Evolutionary conservation across 2,888 invertebrate genomes (phyloP).

Genomic region (Eupeodes luniger): DNA sequence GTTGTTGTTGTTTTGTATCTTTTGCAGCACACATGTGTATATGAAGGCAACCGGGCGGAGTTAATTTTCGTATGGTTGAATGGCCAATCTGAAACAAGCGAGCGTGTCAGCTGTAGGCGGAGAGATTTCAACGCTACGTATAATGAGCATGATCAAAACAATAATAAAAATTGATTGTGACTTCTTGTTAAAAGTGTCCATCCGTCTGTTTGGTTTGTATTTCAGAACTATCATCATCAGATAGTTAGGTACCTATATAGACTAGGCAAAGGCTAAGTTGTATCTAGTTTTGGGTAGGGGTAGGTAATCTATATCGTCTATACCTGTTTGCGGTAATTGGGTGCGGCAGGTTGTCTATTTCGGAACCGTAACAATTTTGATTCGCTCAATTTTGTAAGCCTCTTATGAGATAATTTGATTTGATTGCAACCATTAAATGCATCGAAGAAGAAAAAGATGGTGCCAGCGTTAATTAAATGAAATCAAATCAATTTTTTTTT

Average conservation of each 20-base stretch:
- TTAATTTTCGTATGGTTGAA: slow-evolving; percentile 84
- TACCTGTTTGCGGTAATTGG: slow-evolving; percentile 62
- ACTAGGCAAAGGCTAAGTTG: no score
- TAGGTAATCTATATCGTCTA: not conserved
- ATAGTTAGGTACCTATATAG: not conserved
- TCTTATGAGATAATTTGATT: slow-evolving; percentile 3
- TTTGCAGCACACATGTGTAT: slow-evolving; percentile 46
- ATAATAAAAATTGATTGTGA: slow-evolving; percentile 38
- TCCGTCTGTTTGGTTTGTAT: slow-evolving; percentile 19
- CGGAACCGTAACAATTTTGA: slow-evolving; percentile 45
- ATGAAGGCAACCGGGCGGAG: slow-evolving; percentile 83
- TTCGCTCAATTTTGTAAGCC: slow-evolving; percentile 46
- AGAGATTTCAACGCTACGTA: slow-evolving; percentile 63
- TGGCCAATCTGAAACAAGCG: slow-evolving; percentile 84
- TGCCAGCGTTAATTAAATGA: slow-evolving; percentile 25
- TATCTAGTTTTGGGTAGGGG: slow-evolving; percentile 1
- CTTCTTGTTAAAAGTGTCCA: slow-evolving; percentile 9
- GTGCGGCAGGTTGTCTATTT: slow-evolving; percentile 44
- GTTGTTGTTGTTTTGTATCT: slow-evolving; percentile 20
- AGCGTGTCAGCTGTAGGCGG: slow-evolving; percentile 82
- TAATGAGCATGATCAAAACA: slow-evolving; percentile 70
- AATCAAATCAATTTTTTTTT: not conserved
- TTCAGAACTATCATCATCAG: slow-evolving; percentile 19
- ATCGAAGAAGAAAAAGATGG: slow-evolving; percentile 29
- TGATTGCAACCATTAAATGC: slow-evolving; percentile 41